Base-by-base conservation (phyloP, 2,113 vertebrate species). In the Cyphomyrus discorhynchus region DNA sequence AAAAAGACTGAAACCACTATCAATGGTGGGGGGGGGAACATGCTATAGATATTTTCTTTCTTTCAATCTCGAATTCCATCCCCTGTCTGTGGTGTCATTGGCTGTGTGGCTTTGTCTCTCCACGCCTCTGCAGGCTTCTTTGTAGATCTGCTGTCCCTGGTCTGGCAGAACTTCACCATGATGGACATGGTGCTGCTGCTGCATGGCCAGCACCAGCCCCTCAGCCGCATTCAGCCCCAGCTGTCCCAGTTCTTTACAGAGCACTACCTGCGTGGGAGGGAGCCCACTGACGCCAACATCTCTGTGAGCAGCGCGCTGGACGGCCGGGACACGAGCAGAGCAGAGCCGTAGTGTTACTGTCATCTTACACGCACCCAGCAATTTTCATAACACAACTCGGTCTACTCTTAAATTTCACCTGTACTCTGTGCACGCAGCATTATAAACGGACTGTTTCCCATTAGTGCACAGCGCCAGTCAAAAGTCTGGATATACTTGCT, bases 131-230 rank as follows among this genome's bases (percentile, higher is more conserved):
- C 91, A 98, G 98, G 97, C 13, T 98, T 98, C 90, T 98, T 98
- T 31, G 97, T 97, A 15, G 97, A 98, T 62, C 92, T 98, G 92
- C 95, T 98, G 7, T 97, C 97, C 66, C 92, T 98, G 89, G 95
- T 98, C 90, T 98, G 97, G 92, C 97, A 98, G 96, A 97, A 96
- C 17, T 97, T 98, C 92, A 97, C 97, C 86, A 97, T 98, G 97
- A 96, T 97, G 5, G 98, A 98, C 58, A 95, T 98, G 96, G 97
- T 98, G 77, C 96, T 98, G 96, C 95, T 98, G 90, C 95, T 98
- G 0, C 98, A 98, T 0, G 97, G 97, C 1, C 97, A 98, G 93
- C 97, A 97, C 91, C 97, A 98, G 94, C 97, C 98, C 0, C 94
- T 98, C 85, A 95, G 96, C 89, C 96, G 97, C 62, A 97, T 98